Base-by-base conservation (phyloP, 2,888 invertebrate species). In the Imbricaverruca yamaguchii region DNA sequence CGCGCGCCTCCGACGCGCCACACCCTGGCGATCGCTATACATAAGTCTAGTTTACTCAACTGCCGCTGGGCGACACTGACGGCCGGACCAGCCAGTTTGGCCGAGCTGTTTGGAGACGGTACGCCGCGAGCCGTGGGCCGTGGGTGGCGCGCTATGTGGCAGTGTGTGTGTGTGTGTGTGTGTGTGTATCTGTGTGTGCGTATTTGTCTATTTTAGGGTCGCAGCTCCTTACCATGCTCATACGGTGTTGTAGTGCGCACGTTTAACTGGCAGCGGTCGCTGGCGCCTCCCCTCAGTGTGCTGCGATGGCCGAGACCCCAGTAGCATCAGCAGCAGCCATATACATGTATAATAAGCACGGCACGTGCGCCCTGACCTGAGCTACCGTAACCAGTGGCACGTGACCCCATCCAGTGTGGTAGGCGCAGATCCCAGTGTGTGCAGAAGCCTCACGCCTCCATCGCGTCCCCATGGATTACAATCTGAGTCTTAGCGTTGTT, bases 151-250 rank as follows among this genome's bases (percentile, higher is more conserved):
- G 39, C 39, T 39, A 39, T 3, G 39, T 39, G 39, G 39, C 39
- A 39, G 61, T 61, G 65, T 65, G 65, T 11, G 65, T 65, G 21
- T 15, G 21, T n/a, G 65, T 65, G 3, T 1, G 8, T 23, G 39
- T 15, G 69, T 18, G 15, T 15, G 18, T n/a, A 15, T 69, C 13
- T 11, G 65, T 39, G 59, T 59, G 59, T 39, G 15, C 18, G 69
- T 39, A 39, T 69, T 39, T 11, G 65, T 39, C 69, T 69, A 69
- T 69, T 69, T 69, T 69, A 69, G 69, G 39, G 39, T 69, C 18
- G 69, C 69, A 69, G 69, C 69, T 69, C 69, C 69, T 69, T 69
- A 69, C 69, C 69, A 39, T 39, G 69, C 69, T 69, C 69, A 69
- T 69, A 13, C 39, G 39, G 39, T 69, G 69, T 69, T 23, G 23